Percentiles rank a stretch among this genome's conserved stretches.
Evolutionary conservation across 2,797 vertebrate species (phyloP).

Genomic region (Acrocephalus scirpaceus): DNA sequence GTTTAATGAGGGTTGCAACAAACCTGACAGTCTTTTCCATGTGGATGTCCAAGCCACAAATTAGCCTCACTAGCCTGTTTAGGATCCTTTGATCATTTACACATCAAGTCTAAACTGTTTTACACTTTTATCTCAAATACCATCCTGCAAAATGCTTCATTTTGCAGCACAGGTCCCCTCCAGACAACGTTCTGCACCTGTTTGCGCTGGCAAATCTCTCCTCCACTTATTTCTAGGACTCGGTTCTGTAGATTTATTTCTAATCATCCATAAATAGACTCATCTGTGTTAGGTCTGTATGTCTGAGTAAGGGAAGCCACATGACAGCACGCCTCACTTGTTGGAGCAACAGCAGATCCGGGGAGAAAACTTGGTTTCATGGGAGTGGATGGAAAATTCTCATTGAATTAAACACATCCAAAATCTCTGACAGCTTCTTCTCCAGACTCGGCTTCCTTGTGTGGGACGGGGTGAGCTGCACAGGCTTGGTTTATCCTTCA

Average conservation of each 20-base stretch:
- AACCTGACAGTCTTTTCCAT: background rate
- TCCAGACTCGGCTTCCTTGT: constrained; percentile 28
- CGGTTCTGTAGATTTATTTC: constrained; percentile 42
- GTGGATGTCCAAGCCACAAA: background rate
- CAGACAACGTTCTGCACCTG: background rate
- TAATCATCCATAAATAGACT: constrained; percentile 67
- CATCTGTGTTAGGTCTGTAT: constrained; percentile 51
- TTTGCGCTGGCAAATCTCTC: background rate
- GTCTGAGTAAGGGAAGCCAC: constrained; percentile 61
- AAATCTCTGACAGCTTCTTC: constrained; percentile 55
- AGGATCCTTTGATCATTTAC: background rate
- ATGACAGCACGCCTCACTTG: constrained; percentile 58
- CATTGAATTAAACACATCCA: constrained; percentile 54
- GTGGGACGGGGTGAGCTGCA: constrained; percentile 51
- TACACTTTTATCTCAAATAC: background rate
- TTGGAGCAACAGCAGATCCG: constrained; percentile 68
- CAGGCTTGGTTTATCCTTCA: constrained; percentile 17
- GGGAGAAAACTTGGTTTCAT: constrained; percentile 56
- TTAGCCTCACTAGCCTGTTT: background rate
- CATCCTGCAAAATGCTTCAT: background rate
- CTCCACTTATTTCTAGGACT: background rate
- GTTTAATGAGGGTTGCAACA: background rate
- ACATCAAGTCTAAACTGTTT: background rate
- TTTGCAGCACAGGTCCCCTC: background rate
- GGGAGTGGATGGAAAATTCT: constrained; percentile 58